Percentiles rank a stretch among this genome's conserved stretches.
These are phyloP conservation scores for Globodera rostochiensis DNA, from an alignment of 1,140 invertebrate species.

Conservation along the genomic window DNA sequence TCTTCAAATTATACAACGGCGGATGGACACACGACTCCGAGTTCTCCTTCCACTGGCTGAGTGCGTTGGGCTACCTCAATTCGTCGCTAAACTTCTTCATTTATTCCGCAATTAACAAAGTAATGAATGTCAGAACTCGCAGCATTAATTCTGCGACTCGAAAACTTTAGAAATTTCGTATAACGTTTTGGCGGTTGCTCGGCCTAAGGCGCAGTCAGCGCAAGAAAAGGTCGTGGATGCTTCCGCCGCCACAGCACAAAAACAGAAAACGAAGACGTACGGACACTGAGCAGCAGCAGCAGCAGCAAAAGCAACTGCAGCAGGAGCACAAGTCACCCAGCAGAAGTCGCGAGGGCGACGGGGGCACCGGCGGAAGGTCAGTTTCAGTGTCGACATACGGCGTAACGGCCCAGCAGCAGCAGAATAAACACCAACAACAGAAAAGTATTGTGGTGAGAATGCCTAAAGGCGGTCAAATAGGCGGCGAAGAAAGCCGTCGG, in stretches of 20 bases:
- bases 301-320: not conserved
- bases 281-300: not conserved
- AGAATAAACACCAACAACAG: constrained; percentile 8
- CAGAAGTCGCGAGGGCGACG: not conserved
- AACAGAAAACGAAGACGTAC: not conserved
- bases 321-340: not conserved
- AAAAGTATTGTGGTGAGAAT: not conserved
- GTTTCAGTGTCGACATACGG: not conserved
- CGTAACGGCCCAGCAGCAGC: not conserved
- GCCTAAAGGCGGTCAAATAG: not conserved
- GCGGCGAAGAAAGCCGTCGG: not conserved
- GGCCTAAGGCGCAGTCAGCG: constrained; percentile 47
- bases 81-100: constrained; percentile 64
- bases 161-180: constrained; percentile 60
- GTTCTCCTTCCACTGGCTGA: constrained; percentile 63
- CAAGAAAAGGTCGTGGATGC: constrained; percentile 59
- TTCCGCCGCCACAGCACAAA: constrained; percentile 51
- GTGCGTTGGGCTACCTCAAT: constrained; percentile 64
- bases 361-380: too few species aligned
- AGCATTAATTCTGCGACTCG: not conserved
- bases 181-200: constrained; percentile 58
- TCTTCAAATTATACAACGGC: constrained; percentile 55
- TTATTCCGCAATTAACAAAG: constrained; percentile 65
- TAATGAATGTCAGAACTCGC: constrained; percentile 19
- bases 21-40: constrained; percentile 56